These are phyloP conservation scores for Xiphophorus hellerii DNA, from an alignment of 2,113 vertebrate genomes.

Conservation along the genomic window DNA sequence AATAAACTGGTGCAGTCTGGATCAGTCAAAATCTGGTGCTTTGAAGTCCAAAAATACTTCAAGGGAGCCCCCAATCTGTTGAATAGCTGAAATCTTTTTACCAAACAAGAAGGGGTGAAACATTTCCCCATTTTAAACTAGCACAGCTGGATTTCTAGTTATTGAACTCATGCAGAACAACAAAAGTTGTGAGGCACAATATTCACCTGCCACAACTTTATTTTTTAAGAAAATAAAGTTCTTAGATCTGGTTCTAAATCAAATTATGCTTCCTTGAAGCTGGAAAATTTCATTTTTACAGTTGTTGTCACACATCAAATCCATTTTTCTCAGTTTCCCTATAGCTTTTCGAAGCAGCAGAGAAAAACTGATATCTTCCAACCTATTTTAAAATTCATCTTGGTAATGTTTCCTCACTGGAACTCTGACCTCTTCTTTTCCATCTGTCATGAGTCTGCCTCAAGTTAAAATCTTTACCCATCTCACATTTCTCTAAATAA, in stretches of 20 bases:
- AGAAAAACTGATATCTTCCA: background rate
- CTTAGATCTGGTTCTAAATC: background rate
- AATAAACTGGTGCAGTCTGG: background rate
- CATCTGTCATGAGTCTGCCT: constrained; percentile 3
- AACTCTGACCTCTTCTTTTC: constrained; percentile 5
- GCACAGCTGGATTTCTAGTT: background rate
- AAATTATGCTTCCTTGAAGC: background rate
- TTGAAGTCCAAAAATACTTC: background rate
- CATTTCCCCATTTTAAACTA: background rate
- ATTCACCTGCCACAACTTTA: background rate
- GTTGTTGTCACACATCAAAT: background rate
- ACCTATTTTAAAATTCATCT: background rate
- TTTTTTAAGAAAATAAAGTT: background rate
- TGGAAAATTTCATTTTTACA: background rate
- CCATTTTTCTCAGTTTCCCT: background rate
- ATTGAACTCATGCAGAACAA: background rate
- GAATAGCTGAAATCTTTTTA: background rate
- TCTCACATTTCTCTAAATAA: constrained; percentile 1
- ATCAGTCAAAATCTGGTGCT: background rate
- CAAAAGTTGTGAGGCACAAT: background rate
- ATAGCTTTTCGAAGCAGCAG: too few species aligned
- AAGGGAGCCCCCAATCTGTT: background rate
- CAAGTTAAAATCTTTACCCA: constrained; percentile 1
- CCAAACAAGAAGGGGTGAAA: background rate
- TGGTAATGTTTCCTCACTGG: background rate